These are phyloP conservation scores for Chironex yamaguchii DNA, from an alignment of 30 jellyfish, hydroid and myxozoan species.

Conservation along the genomic window DNA sequence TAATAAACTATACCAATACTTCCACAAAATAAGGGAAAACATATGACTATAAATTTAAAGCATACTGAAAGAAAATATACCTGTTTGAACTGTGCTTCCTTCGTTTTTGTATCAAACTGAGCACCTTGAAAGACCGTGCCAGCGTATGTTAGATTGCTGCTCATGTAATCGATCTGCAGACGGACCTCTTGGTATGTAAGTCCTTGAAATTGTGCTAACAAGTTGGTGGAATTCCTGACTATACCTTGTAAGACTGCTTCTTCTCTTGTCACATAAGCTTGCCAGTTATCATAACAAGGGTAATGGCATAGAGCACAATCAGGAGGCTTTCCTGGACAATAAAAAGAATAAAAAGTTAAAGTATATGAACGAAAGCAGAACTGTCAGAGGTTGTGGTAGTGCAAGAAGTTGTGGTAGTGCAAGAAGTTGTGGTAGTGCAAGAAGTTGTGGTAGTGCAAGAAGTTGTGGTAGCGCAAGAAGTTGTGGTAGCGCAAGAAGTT, in stretches of 20 bases:
- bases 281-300: conserved; percentile 96
- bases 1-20: too few relatives aligned
- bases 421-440: too few relatives aligned
- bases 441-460: too few relatives aligned
- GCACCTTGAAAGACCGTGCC: conserved; percentile 85
- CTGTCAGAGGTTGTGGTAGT: too few relatives aligned
- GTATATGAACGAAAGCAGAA: neutral
- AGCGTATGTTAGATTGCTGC: conserved; percentile 78
- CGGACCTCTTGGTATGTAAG: conserved; percentile 66
- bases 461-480: too few relatives aligned
- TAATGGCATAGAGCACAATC: conserved; percentile 87
- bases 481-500: too few relatives aligned
- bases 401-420: too few relatives aligned
- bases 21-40: too few relatives aligned
- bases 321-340: conserved; percentile 87
- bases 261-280: conserved; percentile 79
- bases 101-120: conserved; percentile 77
- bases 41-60: too few relatives aligned
- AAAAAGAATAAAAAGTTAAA: neutral
- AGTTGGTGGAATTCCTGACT: conserved; percentile 60
- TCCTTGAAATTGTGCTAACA: conserved; percentile 79
- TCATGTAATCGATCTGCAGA: conserved; percentile 54
- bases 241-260: conserved; percentile 60
- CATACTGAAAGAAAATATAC: too few relatives aligned
- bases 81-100: conserved; percentile 83